phyloP scores from a whole-genome alignment of 2,888 invertebrate species.

The Polyommatus iphigenia region DNA sequence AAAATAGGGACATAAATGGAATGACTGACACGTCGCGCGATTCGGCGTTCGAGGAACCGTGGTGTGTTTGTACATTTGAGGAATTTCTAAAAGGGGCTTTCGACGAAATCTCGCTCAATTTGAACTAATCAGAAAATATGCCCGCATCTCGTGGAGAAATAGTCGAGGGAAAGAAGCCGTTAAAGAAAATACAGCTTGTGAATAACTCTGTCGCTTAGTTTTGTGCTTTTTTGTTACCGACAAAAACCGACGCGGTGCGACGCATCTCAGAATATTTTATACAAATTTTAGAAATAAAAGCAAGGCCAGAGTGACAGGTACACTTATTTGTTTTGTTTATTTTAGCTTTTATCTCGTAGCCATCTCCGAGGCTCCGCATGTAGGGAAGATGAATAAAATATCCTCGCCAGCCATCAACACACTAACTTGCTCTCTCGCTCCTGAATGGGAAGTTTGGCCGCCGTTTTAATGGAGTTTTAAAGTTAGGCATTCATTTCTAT shows the following conservation, averaged over 20 bases:
- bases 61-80: constrained; percentile 57
- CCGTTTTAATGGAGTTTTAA: constrained; percentile 72
- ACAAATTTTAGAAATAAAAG: constrained; percentile 79
- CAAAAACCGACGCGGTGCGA: constrained; percentile 61
- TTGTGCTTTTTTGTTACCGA: constrained; percentile 50
- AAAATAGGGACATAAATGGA: constrained; percentile 73
- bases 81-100: constrained; percentile 56
- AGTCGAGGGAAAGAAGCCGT: constrained; percentile 30
- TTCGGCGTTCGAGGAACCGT: constrained; percentile 62
- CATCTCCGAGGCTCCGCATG: constrained; percentile 67
- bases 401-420: constrained; percentile 65
- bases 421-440: constrained; percentile 54
- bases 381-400: constrained; percentile 75
- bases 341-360: constrained; percentile 74
- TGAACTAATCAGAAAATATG: constrained; percentile 38
- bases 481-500: constrained; percentile 74
- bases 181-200: constrained; percentile 37
- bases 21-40: constrained; percentile 73
- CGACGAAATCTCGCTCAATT: constrained; percentile 48
- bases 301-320: constrained; percentile 76
- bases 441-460: constrained; percentile 68
- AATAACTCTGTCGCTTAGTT: constrained; percentile 45
- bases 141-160: constrained; percentile 30
- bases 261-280: constrained; percentile 76
- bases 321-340: constrained; percentile 75